phyloP scores from a whole-genome alignment of 2,113 vertebrate species.

The Tauraco erythrolophus region DNA sequence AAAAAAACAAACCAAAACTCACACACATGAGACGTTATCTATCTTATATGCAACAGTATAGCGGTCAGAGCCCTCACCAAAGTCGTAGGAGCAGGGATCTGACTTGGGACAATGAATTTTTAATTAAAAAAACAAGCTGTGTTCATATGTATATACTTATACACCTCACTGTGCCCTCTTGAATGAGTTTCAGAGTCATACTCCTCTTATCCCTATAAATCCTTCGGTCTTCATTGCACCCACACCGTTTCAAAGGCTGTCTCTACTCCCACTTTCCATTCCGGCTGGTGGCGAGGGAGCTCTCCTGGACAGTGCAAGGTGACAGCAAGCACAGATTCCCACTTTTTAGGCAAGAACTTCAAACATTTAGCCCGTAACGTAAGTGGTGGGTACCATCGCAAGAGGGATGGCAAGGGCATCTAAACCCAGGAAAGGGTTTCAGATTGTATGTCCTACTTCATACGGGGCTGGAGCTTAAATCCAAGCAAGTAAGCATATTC shows the following conservation, averaged over 20 bases:
- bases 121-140: background rate
- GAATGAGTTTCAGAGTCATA: background rate
- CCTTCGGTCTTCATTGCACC: background rate
- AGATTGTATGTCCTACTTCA: background rate
- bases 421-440: background rate
- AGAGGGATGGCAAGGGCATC: background rate
- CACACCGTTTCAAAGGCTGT: background rate
- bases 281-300: background rate
- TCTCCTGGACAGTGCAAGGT: background rate
- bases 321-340: background rate
- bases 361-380: background rate
- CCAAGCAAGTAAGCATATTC: background rate
- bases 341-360: background rate
- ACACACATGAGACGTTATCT: background rate
- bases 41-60: background rate
- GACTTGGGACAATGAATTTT: background rate
- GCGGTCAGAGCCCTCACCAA: background rate
- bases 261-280: background rate
- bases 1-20: background rate
- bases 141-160: background rate
- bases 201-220: background rate
- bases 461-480: background rate
- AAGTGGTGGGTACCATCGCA: background rate
- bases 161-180: background rate
- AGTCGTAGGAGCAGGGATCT: background rate